Evolutionary conservation across 2,113 vertebrate species (phyloP).

Genomic region (Anseranas semipalmata): DNA sequence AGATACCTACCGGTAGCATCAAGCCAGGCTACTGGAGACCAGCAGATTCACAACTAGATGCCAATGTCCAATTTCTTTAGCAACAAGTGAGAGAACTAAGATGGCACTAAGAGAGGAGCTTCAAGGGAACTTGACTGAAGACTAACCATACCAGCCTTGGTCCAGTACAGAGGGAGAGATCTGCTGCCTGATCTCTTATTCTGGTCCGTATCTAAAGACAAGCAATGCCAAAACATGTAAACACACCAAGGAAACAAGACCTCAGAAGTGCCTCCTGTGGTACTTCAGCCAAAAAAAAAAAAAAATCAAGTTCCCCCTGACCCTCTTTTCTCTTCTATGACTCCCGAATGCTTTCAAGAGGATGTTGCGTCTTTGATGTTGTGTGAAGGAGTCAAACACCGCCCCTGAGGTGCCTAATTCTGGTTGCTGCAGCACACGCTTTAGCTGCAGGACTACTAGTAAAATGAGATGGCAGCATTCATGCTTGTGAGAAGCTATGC

Average conservation of each 20-base stretch:
- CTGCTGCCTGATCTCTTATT: not conserved
- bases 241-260: not conserved
- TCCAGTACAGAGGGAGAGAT: not conserved
- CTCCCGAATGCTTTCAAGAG: not conserved
- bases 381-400: not conserved
- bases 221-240: not conserved
- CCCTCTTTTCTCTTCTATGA: not conserved
- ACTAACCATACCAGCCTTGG: not conserved
- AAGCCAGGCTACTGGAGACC: not conserved
- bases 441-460: not conserved
- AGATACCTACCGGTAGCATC: not conserved
- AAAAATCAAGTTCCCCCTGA: not conserved
- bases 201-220: not conserved
- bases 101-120: not conserved
- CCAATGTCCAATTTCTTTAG: not conserved
- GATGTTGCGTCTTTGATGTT: not conserved
- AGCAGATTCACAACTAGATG: not conserved
- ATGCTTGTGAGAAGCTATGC: rapidly evolving
- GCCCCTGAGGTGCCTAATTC: not conserved
- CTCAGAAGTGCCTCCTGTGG: not conserved
- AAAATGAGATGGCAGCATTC: not conserved
- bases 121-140: not conserved
- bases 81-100: not conserved
- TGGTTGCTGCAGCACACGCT: not conserved
- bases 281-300: not conserved